These are phyloP conservation scores for Sussaba pulchella DNA, from an alignment of 2,888 invertebrate species.

Conservation along the genomic window DNA sequence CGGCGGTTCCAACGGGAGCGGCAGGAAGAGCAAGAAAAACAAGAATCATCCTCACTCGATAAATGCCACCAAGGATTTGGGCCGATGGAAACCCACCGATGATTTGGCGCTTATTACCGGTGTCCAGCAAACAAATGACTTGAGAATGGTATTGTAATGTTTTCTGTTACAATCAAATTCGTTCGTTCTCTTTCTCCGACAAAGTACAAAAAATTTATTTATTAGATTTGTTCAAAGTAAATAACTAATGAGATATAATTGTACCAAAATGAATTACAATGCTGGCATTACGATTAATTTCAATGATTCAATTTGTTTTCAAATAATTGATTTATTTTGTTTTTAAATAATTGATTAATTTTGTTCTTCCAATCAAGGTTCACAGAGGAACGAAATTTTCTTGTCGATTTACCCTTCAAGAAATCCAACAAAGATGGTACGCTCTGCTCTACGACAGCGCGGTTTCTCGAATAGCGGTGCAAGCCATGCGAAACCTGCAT, in stretches of 20 bases:
- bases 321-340: neutral
- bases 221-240: no score
- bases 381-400: conserved; percentile 98
- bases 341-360: no score
- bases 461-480: conserved; percentile 95
- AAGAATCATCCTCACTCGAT: conserved; percentile 89
- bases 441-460: conserved; percentile 97
- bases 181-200: neutral
- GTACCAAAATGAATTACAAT: no score
- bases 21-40: conserved; percentile 84
- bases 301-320: neutral
- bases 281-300: neutral
- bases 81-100: conserved; percentile 98
- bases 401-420: conserved; percentile 96
- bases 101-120: conserved; percentile 97
- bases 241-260: no score
- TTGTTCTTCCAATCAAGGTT: conserved; percentile 85
- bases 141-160: conserved; percentile 86
- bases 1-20: conserved; percentile 79
- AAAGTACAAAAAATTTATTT: no score
- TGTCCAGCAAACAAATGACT: conserved; percentile 95
- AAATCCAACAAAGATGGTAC: conserved; percentile 98
- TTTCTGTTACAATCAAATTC: neutral
- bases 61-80: conserved; percentile 92
- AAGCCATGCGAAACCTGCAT: conserved; percentile 97